These are phyloP conservation scores for Polia nebulosa DNA, from an alignment of 2,888 invertebrate genomes.

Conservation along the genomic window DNA sequence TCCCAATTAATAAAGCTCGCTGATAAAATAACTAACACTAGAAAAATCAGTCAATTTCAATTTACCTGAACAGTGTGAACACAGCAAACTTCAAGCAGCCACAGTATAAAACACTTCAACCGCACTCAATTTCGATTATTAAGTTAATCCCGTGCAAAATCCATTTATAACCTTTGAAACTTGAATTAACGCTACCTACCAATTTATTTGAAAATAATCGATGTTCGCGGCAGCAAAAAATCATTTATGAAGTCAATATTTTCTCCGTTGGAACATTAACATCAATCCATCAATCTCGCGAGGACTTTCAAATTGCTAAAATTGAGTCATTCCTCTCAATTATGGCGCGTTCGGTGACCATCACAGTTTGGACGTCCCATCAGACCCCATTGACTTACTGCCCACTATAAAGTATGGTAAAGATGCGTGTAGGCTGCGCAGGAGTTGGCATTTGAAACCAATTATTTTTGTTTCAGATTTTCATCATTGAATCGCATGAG, in stretches of 20 bases:
- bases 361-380: constrained; percentile 64
- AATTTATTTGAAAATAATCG: constrained; percentile 69
- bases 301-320: constrained; percentile 72
- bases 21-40: not conserved
- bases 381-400: constrained; percentile 66
- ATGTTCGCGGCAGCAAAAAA: constrained; percentile 63
- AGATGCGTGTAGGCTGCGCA: constrained; percentile 35
- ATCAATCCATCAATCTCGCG: constrained; percentile 76
- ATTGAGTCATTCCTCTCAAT: constrained; percentile 79
- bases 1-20: not conserved
- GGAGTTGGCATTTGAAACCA: constrained; percentile 3
- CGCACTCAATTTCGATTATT: constrained; percentile 48
- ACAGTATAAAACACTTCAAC: constrained; percentile 40
- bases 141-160: constrained; percentile 62
- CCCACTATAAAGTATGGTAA: constrained; percentile 50
- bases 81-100: constrained; percentile 9
- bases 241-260: constrained; percentile 68
- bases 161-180: constrained; percentile 66
- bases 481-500: not conserved
- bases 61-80: constrained; percentile 26
- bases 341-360: constrained; percentile 64
- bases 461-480: not conserved
- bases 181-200: constrained; percentile 68
- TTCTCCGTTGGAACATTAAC: constrained; percentile 64
- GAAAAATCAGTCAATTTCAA: constrained; percentile 37